Evolutionary conservation across 2,113 vertebrate species (phyloP), one percentile per base, ranked within the genome.

Genomic region (Eretmochelys imbricata): DNA sequence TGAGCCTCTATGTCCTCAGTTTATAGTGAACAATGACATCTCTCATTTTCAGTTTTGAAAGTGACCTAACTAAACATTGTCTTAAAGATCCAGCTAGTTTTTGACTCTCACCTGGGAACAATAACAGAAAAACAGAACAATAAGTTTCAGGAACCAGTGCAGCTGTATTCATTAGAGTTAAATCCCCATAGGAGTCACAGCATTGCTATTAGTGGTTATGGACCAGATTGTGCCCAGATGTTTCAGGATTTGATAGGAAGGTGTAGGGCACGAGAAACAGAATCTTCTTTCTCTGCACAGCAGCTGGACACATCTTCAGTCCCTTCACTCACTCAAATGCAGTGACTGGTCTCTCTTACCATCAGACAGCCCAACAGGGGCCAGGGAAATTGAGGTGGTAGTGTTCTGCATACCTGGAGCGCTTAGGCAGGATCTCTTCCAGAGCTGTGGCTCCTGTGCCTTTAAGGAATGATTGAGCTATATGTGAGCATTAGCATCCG

Each of bases 371-470:
- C 69, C 10, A 75, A 75, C 35, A 38, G 35, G 20, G n/a, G 8
- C 16, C n/a, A 72, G 20, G n/a, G 35, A 83, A 5, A 49, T n/a
- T 65, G 51, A 69, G 4, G 1, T 19, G 6, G 1, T 54, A 1
- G 10, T 80, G 4, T 35, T 8, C 82, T 82, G 87, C n/a, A 5
- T 1, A 14, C 5, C 12, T 6, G 12, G 13, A 1, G 10, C 0
- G 22, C 22, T 42, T 35, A 85, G 1, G 8, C 35, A 7, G 2
- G 1, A n/a, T 8, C 5, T 2, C 25, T 7, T 14, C 29, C 59
- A 16, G 1, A 55, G 6, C 8, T 16, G 48, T 65, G 31, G 3
- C 16, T 59, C 75, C 49, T 54, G 12, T 55, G 38, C 62, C 62
- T 82, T 82, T 82, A 65, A 53, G 51, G n/a, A 4, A 35, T 31